These are phyloP conservation scores for Cettia cetti DNA, from an alignment of 2,113 vertebrate genomes.

Conservation along the genomic window DNA sequence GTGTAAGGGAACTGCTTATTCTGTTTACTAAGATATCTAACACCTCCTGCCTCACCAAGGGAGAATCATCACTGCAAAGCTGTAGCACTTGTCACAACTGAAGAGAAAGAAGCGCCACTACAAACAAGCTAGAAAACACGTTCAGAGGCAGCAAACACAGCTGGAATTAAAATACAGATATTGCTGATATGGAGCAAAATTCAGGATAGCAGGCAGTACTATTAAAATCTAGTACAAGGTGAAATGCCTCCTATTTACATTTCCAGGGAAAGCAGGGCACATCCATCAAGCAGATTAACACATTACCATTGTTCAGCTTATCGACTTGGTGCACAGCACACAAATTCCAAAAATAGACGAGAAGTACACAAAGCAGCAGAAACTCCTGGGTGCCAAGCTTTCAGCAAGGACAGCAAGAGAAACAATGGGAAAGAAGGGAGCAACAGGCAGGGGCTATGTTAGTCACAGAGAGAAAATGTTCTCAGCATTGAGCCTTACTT, in stretches of 20 bases:
- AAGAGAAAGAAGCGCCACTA: background rate
- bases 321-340: background rate
- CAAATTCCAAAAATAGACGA: background rate
- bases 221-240: background rate
- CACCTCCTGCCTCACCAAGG: background rate
- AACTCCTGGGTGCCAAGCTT: background rate
- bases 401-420: background rate
- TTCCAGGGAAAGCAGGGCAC: background rate
- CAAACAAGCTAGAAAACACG: background rate
- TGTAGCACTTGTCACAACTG: background rate
- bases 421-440: background rate
- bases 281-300: background rate
- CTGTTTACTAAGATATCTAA: background rate
- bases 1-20: background rate
- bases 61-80: background rate
- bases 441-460: background rate
- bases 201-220: background rate
- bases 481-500: conserved; percentile 75
- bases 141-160: background rate
- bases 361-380: conserved; percentile 21
- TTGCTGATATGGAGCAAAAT: background rate
- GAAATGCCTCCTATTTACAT: background rate
- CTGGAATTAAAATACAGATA: background rate
- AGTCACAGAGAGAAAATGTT: background rate
- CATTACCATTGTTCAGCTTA: background rate